Evolutionary conservation across 2,113 vertebrate genomes (phyloP), one percentile per base, ranked within the genome.

Genomic region (Sturnira hondurensis): DNA sequence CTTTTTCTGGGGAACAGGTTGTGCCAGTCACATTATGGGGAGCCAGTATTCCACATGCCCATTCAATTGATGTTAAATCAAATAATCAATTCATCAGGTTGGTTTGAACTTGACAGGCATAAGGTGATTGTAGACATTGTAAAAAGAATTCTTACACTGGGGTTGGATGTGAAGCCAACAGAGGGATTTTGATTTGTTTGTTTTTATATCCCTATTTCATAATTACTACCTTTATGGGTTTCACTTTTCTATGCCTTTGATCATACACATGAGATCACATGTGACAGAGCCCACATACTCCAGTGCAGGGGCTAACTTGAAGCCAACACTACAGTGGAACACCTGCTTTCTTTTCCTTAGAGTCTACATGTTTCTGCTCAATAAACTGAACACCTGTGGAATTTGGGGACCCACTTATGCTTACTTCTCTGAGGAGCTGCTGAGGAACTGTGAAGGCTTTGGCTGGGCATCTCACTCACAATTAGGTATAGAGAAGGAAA

Each of bases 401-500:
- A 43, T 88, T 87, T 63, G 82, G 94, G 91, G 91, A 96, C 93
- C 91, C 87, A 97, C 94, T 43, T 67, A 52, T 9, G 52, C 26
- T 94, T 54, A 50, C 54, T 95, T 94, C 83, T 97, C 94, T 38
- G 58, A 97, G 86, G 0, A 0, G 58, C 58, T 0, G 0, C 47
- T 65, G 80, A 63, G 81, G 77, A 94, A 81, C 94, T 95, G 91
- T 93, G 94, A 15, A 81, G 88, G 52, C 36, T 41, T 96, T 88
- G 95, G 82, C 92, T 96, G 89, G 20, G 97, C 47, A 54, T 94
- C 92, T 96, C 95, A 97, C 67, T 97, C 96, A 95, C 89, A 92
- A 92, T 94, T 70, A 85, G 67, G 96, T 96, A 93, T 80, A 76
- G 82, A 96, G 84, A 87, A 91, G 11, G 78, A 80, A 95, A 47